Evolutionary conservation across 2,888 invertebrate species (phyloP), one percentile per base, ranked within the genome.

Genomic region (Oithona nana): DNA sequence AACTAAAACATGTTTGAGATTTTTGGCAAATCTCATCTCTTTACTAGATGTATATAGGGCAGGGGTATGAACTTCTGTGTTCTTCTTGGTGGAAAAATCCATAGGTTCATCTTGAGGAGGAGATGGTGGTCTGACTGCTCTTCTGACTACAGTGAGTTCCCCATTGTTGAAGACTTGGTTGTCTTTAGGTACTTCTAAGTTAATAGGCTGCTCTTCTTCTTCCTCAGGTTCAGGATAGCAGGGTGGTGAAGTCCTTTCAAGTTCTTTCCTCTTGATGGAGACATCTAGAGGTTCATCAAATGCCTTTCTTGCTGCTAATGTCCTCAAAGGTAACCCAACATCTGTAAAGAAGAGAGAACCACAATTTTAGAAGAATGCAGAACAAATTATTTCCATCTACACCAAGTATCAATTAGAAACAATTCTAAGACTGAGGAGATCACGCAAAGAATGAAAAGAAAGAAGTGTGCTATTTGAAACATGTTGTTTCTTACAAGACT

Each of bases 51-150:
- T 59, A 28, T 28, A 59, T 50, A 29, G 29, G 26, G 29, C 22
- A 3, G n/a, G 22, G 13, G n/a, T 28, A 20, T 30, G 29, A 16
- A 24, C 16, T 54, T 54, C 26, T 16, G 54, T 24, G 24, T 49
- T 22, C 50, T 59, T 59, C 39, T 52, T 54, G 20, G 30, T 62
- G 55, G 62, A 62, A 30, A 62, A 62, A 48, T 62, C 62, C 31
- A 62, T 48, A 11, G 62, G 62, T 48, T 62, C 54, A 24, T 55
- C 55, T 11, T 62, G 62, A 11, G 55, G 55, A 24, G 31, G 49
- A n/a, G 24, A 16, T 16, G 49, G 50, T 6, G 59, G 50, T n/a
- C 50, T 20, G 50, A 49, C 50, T 13, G 54, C 26, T 6, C 3
- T 54, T 54, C 26, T 54, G 54, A 24, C 24, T 16, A 54, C 26